These are phyloP conservation scores for Lasioglossum malachurum DNA, from an alignment of 2,888 invertebrate genomes.

Conservation along the genomic window DNA sequence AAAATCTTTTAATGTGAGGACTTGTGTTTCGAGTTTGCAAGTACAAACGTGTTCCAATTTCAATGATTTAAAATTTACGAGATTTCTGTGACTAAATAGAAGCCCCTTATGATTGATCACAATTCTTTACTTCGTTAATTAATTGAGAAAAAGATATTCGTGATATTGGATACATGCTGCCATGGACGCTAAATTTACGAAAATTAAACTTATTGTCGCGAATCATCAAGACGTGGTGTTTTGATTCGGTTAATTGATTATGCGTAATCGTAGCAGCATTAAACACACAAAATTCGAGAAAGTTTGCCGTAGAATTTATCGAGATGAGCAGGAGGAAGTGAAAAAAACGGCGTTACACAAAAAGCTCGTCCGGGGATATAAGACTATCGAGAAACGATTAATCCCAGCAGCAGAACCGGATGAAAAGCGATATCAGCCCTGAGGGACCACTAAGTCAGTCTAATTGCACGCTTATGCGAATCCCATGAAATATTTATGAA, in stretches of 20 bases:
- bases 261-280: background rate
- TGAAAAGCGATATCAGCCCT: constrained; percentile 67
- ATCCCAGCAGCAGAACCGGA: constrained; percentile 26
- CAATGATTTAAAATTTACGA: too few species aligned
- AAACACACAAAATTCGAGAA: background rate
- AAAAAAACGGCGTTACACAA: constrained; percentile 1
- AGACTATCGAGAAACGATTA: constrained; percentile 63
- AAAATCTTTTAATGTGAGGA: too few species aligned
- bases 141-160: too few species aligned
- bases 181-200: too few species aligned
- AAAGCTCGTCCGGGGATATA: constrained; percentile 34
- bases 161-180: too few species aligned
- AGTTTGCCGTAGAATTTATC: constrained; percentile 37
- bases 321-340: too few species aligned
- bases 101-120: too few species aligned
- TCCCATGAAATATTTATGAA: constrained; percentile 77
- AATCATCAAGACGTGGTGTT: background rate
- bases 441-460: constrained; percentile 64
- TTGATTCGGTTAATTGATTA: background rate
- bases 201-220: background rate
- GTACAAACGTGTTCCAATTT: too few species aligned
- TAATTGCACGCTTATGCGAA: constrained; percentile 75
- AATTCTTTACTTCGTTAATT: too few species aligned
- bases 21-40: too few species aligned
- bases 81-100: too few species aligned